Base-by-base conservation (phyloP, 92 coral and sea anemone genomes). In the Hydrozoanthus gracilis region DNA sequence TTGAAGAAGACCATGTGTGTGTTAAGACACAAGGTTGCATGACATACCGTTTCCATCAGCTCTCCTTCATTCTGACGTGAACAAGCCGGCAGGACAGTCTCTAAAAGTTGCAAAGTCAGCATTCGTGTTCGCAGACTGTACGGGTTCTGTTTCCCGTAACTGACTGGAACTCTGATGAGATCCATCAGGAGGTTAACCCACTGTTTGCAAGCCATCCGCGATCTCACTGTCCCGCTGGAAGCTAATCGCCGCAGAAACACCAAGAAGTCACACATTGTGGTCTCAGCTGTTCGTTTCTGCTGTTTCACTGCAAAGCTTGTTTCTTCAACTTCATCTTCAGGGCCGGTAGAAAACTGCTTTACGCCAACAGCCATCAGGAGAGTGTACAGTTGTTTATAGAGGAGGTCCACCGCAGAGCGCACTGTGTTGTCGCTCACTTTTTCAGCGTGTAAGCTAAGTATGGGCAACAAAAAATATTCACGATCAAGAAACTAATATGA, bases 241-340 rank as follows among this genome's bases (percentile, higher is more conserved):
- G 95, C 91, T 51, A 94, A 92, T 80, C 95, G 84, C 8, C 98
- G 91, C 48, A 94, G 82, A 78, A 94, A 94, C 71, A 91, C 85
- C 74, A 94, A 71, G 87, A 94, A 94, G 61, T 94, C 92, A 84
- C 98, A 94, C 73, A 94, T 88, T 2, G 98, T 94, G 11, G 95
- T 91, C 89, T 94, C 95, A 11, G 90, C 87, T 69, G 87, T 80
- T 83, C 94, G 83, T 20, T 86, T 77, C 65, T 94, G 91, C 76
- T 92, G 88, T 69, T 61, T 79, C 15, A 47, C n/a, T 51, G 68
- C 52, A 82, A 84, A 86, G 2, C 47, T 76, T 11, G 50, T 49
- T 27, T 75, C 88, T 13, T 47, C 66, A 13, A 46, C 64, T 44
- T 65, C 83, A 27, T 73, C 83, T 0, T 58, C 62, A 45, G 47